These are phyloP conservation scores for Epistrophella euchroma DNA, from an alignment of 2,888 invertebrate genomes.

Conservation along the genomic window DNA sequence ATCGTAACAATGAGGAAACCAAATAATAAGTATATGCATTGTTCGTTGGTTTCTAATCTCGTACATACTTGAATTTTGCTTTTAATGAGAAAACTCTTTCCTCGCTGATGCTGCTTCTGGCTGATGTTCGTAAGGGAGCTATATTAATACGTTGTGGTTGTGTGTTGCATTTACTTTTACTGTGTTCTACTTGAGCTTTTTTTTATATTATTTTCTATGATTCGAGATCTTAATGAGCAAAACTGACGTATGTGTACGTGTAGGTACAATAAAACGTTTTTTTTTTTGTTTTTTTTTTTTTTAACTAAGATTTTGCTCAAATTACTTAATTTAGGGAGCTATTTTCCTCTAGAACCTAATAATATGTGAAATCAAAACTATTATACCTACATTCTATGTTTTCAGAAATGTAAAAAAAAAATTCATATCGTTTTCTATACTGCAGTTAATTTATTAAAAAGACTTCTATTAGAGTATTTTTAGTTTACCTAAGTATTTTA, in stretches of 20 bases:
- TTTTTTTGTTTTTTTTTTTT: too few species aligned
- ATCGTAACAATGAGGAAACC: constrained; percentile 74
- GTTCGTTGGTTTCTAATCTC: constrained; percentile 74
- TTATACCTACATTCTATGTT: too few species aligned
- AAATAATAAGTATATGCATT: constrained; percentile 74
- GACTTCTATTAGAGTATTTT: too few species aligned
- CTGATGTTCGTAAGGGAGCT: constrained; percentile 45
- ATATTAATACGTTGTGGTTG: constrained; percentile 40
- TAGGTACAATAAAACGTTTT: background rate
- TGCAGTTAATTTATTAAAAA: too few species aligned
- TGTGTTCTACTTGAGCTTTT: constrained; percentile 46
- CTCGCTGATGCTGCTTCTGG: constrained; percentile 37
- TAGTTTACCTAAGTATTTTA: too few species aligned
- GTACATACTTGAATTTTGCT: constrained; percentile 73
- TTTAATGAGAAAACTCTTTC: constrained; percentile 74
- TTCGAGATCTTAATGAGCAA: constrained; percentile 59
- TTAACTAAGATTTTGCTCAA: background rate
- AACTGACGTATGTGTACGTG: constrained; percentile 18
- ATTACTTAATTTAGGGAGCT: background rate
- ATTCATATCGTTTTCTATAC: too few species aligned
- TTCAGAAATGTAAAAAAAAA: too few species aligned
- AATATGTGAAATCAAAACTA: too few species aligned
- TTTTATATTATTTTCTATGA: constrained; percentile 26
- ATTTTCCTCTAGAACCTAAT: background rate
- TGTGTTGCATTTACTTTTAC: constrained; percentile 56